Evolutionary conservation across 1,140 invertebrate species (phyloP).

Genomic region (Bradysia coprophila): DNA sequence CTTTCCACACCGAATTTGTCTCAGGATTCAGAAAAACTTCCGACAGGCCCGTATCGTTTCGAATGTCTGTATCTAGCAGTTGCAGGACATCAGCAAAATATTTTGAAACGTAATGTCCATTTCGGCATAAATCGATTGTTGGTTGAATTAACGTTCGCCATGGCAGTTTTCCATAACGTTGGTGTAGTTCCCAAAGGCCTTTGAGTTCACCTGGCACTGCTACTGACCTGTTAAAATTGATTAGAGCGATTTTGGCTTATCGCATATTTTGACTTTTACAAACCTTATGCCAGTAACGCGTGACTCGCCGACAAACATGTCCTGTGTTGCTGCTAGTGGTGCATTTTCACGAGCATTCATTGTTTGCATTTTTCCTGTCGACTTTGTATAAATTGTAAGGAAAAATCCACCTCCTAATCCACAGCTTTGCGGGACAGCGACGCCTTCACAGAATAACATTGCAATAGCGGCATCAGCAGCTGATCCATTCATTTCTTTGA

Average conservation of each 20-base stretch:
- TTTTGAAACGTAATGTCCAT: conserved; percentile 36
- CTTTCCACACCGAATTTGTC: conserved; percentile 8
- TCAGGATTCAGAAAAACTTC: conserved; percentile 6
- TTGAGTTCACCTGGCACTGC: conserved; percentile 75
- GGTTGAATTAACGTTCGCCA: conserved; percentile 65
- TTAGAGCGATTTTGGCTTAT: no score
- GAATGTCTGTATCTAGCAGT: conserved; percentile 43
- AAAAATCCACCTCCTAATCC: conserved; percentile 72
- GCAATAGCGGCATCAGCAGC: conserved; percentile 73
- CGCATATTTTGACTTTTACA: no score
- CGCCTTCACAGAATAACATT: conserved; percentile 61
- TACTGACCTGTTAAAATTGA: no score
- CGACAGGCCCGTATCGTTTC: conserved; percentile 27
- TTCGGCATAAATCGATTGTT: conserved; percentile 46
- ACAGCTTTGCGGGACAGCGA: conserved; percentile 56
- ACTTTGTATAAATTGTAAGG: conserved; percentile 51
- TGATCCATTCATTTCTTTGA: conserved; percentile 29
- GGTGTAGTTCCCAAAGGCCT: conserved; percentile 61
- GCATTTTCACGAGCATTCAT: conserved; percentile 55
- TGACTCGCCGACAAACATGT: conserved; percentile 33
- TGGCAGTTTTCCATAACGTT: conserved; percentile 45
- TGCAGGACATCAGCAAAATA: not conserved
- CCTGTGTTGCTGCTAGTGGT: conserved; percentile 28
- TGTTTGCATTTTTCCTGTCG: conserved; percentile 22
- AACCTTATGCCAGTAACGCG: conserved; percentile 31